phyloP scores from a whole-genome alignment of 1,140 invertebrate species.

The Ectropis grisescens region DNA sequence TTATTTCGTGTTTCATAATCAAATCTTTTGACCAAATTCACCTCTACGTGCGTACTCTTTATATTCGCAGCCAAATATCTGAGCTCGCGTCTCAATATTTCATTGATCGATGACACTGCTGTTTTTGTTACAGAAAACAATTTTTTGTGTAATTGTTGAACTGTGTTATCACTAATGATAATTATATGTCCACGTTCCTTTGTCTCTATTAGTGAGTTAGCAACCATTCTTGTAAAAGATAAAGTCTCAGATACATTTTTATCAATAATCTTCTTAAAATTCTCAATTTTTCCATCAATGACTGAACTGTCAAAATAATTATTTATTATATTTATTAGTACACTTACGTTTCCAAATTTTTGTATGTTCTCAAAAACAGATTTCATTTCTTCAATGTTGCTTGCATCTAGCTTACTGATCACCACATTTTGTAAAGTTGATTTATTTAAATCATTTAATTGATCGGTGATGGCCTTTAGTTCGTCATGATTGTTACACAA shows the following conservation, averaged over 20 bases:
- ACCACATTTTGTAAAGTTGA: constrained; percentile 3
- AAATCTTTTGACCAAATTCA: too few species aligned
- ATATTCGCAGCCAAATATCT: constrained; percentile 17
- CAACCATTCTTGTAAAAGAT: constrained; percentile 13
- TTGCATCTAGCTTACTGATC: constrained; percentile 11
- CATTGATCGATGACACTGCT: constrained; percentile 14
- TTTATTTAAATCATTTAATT: too few species aligned
- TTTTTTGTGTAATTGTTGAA: constrained; percentile 9
- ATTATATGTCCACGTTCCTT: constrained; percentile 17
- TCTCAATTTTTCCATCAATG: constrained; percentile 9
- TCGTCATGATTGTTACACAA: constrained; percentile 59
- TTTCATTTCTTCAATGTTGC: constrained; percentile 7
- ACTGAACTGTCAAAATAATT: constrained; percentile 13
- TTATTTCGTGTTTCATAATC: too few species aligned
- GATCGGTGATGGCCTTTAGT: too few species aligned
- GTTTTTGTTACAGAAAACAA: constrained; percentile 13
- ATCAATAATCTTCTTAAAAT: constrained; percentile 14
- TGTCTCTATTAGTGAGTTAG: constrained; percentile 13
- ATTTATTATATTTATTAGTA: constrained; percentile 14
- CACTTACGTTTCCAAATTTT: constrained; percentile 9
- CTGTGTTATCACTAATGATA: constrained; percentile 10
- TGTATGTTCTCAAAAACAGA: constrained; percentile 9
- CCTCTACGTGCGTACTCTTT: constrained; percentile 4
- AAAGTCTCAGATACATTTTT: constrained; percentile 13
- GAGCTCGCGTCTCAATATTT: constrained; percentile 20